Base-by-base conservation (phyloP, 1,140 invertebrate genomes). In the Dreissena rostriformis region DNA sequence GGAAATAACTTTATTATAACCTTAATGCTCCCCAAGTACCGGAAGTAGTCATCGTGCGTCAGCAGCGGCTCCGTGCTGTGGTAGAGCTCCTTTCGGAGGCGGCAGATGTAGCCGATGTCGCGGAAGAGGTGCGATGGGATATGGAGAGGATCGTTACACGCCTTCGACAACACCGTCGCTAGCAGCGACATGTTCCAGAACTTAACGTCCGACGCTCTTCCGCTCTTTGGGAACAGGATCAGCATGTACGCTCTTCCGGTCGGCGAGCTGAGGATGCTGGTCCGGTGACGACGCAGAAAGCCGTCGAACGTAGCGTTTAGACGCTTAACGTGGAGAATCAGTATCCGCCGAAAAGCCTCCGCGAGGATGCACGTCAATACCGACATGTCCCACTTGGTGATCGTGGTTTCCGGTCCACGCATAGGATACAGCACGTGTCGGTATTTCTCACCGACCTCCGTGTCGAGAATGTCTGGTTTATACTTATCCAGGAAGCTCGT, bases 401-500 rank as follows among this genome's bases (percentile, higher is more conserved):
- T n/a, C 17, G 17, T 61, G 17, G 57, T n/a, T 2, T n/a, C 17
- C 57, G 17, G 17, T n/a, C 57, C 57, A 11, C 22, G 17, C 22
- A 24, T 61, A 6, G 57, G 57, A 24, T 61, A 61, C 4, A 61
- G 22, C 17, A 61, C 22, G 57, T 61, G 22, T n/a, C 57, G 57
- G 12, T 61, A 61, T 12, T 61, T 61, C 57, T 61, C 57, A n/a
- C 57, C 57, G 57, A 61, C 57, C 17, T 61, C 57, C 22, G 57
- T 61, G 57, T 61, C 57, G 57, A 61, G 57, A 11, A 61, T 19
- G 6, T 61, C 57, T 61, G 17, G 4, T 24, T 61, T 61, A 24
- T 61, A 61, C 22, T 61, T 61, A 61, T 61, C 57, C 57, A 61
- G 57, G 57, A 61, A 61, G 17, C 57, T 61, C 17, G 17, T 61